Evolutionary conservation across 2,797 vertebrate species (phyloP).

Genomic region (Manis pentadactyla): DNA sequence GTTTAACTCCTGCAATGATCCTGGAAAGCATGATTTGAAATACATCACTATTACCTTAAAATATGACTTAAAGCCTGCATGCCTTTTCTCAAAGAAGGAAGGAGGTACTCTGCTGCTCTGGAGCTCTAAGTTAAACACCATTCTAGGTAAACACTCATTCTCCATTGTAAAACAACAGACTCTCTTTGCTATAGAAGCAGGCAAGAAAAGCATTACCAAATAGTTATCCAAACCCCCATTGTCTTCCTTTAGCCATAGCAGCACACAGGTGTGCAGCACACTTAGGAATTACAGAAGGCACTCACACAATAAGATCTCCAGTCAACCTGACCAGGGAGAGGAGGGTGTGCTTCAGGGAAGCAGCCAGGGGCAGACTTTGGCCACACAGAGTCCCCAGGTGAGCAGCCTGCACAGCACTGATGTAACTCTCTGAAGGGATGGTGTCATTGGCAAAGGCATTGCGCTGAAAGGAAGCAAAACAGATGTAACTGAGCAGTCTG

Average conservation of each 20-base stretch:
- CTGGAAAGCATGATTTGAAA: background rate
- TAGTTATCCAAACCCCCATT: background rate
- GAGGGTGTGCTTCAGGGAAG: slow-evolving; percentile 96
- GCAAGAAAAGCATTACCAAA: background rate
- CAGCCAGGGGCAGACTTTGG: slow-evolving; percentile 95
- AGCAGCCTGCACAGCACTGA: slow-evolving; percentile 97
- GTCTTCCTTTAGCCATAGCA: background rate
- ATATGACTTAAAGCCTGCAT: background rate
- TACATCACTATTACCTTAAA: background rate
- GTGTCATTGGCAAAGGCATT: slow-evolving; percentile 99
- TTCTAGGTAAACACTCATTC: background rate
- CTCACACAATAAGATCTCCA: slow-evolving; percentile 98
- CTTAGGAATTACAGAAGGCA: background rate
- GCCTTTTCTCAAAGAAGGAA: background rate
- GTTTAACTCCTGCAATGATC: background rate
- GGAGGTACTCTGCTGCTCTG: background rate
- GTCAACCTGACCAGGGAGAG: slow-evolving; percentile 96
- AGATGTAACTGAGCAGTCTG: background rate
- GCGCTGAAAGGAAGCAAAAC: slow-evolving; percentile 87
- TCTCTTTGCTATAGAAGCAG: background rate
- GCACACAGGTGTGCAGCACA: accelerated
- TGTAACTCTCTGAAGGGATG: slow-evolving; percentile 98
- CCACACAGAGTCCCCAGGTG: slow-evolving; percentile 97
- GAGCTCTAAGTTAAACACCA: background rate
- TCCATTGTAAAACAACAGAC: background rate